Evolutionary conservation across 1,140 invertebrate species (phyloP).

Genomic region (Arion vulgaris): DNA sequence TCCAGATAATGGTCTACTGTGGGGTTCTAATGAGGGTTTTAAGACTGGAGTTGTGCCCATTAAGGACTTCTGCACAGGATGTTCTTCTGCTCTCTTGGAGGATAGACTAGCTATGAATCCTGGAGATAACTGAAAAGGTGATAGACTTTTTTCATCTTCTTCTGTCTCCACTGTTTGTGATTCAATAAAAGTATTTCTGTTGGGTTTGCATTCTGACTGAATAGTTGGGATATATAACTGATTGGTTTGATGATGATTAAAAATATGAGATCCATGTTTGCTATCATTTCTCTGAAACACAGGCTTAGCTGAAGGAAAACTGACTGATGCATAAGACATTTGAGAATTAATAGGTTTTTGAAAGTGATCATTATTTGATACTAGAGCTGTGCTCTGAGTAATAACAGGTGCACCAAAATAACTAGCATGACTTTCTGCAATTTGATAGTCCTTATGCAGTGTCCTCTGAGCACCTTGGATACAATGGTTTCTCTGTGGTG

Average conservation of each 20-base stretch:
- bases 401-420: background rate
- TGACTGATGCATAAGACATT: background rate
- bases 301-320: background rate
- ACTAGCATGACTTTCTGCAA: background rate
- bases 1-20: background rate
- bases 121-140: slow-evolving; percentile 26
- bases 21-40: background rate
- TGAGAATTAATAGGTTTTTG: background rate
- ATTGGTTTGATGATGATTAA: background rate
- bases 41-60: background rate
- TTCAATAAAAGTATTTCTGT: background rate
- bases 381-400: background rate
- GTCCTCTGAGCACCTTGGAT: background rate
- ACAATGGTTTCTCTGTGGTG: background rate
- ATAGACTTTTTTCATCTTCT: background rate
- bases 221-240: background rate
- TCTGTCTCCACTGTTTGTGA: background rate
- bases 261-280: no score
- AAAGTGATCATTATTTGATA: background rate
- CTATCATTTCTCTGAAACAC: background rate
- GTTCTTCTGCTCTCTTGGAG: slow-evolving; percentile 9
- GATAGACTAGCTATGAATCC: slow-evolving; percentile 13
- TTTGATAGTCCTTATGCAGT: background rate
- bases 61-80: background rate
- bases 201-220: background rate